Evolutionary conservation across 2,797 vertebrate genomes (phyloP), one percentile per base, ranked within the genome.

Genomic region (Coregonus suidteri): DNA sequence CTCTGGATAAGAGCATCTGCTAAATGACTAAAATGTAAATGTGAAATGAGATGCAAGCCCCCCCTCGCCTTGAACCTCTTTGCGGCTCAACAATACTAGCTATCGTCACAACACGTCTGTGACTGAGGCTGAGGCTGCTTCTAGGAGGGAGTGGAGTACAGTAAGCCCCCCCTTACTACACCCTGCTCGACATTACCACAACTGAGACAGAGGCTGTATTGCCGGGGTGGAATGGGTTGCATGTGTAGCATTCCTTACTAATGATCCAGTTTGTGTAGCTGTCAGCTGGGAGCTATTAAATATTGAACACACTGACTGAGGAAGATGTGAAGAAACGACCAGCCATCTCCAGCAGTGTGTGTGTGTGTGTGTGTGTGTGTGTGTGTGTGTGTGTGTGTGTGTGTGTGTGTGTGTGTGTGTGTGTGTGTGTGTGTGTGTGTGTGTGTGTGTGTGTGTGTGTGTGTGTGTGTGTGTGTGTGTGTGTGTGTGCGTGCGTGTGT

Each of bases 171-270:
- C 25, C 25, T 25, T 47, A 47, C 41, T 9, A 11, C 7, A 0
- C 41, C 41, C 41, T 9, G 41, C 41, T 41, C 41, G 41, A 41
- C 37, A 37, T 6, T 6, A 6, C 37, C 37, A 9, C 41, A 41
- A 2, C 54, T n/a, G 54, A 7, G 4, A 16, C 18, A n/a, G 90
- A 5, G 56, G 69, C 69, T 90, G 76, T n/a, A 56, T 16, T 41
- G 41, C 41, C 9, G 7, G 41, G 41, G 41, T 47, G 41, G 41
- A 47, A 91, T 92, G 90, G 83, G 25, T 93, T 94, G 93, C 85
- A 94, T 94, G 94, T 95, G 93, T 89, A 93, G 91, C 81, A 95
- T 96, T 95, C 93, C 91, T 95, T 92, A 95, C 96, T 96, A 97
- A 96, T 95, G 41, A 47, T 9, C 41, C 41, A 13, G 41, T 47